Evolutionary conservation across 2,888 invertebrate genomes (phyloP).

Genomic region (Leptopilina syphax): DNA sequence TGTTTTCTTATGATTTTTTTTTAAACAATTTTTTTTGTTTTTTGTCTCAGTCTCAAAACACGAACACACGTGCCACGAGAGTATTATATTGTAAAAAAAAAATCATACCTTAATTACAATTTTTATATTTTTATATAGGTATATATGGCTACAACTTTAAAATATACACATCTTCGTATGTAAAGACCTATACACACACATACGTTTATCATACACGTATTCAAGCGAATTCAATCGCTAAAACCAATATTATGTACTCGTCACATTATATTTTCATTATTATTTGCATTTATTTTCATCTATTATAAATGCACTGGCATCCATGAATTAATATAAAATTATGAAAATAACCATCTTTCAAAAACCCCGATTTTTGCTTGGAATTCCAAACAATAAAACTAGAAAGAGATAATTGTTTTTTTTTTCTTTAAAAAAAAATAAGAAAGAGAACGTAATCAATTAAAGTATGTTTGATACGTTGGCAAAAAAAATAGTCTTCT

Average conservation of each 20-base stretch:
- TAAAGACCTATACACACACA: slow-evolving; percentile 37
- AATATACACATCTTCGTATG: slow-evolving; percentile 41
- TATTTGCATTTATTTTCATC: slow-evolving; percentile 6
- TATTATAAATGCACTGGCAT: slow-evolving; percentile 27
- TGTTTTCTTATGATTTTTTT: slow-evolving; percentile 19
- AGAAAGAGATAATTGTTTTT: neutral
- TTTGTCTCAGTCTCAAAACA: slow-evolving; percentile 35
- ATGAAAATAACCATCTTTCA: slow-evolving; percentile 36
- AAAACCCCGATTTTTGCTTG: neutral
- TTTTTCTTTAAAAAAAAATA: neutral
- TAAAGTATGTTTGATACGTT: slow-evolving; percentile 18
- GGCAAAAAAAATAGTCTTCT: neutral
- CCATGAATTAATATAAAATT: slow-evolving; percentile 28
- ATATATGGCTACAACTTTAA: slow-evolving; percentile 34
- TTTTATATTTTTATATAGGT: slow-evolving; percentile 35
- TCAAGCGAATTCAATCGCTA: slow-evolving; percentile 20
- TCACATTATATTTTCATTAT: slow-evolving; percentile 6
- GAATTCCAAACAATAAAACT: slow-evolving; percentile 15
- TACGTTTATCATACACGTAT: slow-evolving; percentile 35
- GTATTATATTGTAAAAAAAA: slow-evolving; percentile 22
- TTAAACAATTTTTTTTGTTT: neutral
- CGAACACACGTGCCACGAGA: slow-evolving; percentile 21
- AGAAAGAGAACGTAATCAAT: slow-evolving; percentile 4
- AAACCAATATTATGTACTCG: slow-evolving; percentile 12
- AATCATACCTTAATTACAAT: slow-evolving; percentile 34